Evolutionary conservation across 1,140 invertebrate genomes (phyloP), one percentile per base, ranked within the genome.

Genomic region (Drosophila rufa): DNA sequence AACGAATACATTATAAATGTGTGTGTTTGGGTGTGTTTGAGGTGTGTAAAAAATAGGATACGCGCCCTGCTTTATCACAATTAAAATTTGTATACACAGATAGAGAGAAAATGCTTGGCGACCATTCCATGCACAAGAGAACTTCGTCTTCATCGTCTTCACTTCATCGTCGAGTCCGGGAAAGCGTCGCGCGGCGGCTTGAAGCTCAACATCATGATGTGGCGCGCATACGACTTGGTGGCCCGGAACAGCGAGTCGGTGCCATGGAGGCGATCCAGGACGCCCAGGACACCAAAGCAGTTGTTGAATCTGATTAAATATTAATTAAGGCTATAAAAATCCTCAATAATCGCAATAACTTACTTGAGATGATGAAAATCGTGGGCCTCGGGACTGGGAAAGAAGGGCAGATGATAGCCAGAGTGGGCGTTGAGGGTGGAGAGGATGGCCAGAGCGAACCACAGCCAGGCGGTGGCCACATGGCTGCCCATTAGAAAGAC

Each of bases 301-400:
- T 98, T 96, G 80, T 96, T 97, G 89, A 97, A 97, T 92, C 96
- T 97, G 74, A 17, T 15, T 9, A 38, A 22, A 36, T 55, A 33
- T 4, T 42, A 5, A 45, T 36, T 14, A 17, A 3, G 50, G 11
- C 30, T 5, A 27, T 38, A 43, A 1, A 43, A 46, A 42, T 48
- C 25, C 25, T 2, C 19, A 46, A 65, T 94, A 93, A 6, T 8
- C 2, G 0, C 12, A 3, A 11, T 11, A 17, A 43, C 11, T 55
- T 45, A 97, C 97, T 97, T 97, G 43, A 97, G 93, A 93, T 98
- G 97, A 93, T 98, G 97, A 92, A 96, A 98, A 93, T 98, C 97
- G 89, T 98, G 97, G 2, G 96, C 96, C 93, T 98, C 97, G n/a
- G 97, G 97, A 27, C 97, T 97, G 8, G 97, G 96, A 82, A 98